Base-by-base conservation (phyloP, 2,888 invertebrate species). In the Magallana nippona region DNA sequence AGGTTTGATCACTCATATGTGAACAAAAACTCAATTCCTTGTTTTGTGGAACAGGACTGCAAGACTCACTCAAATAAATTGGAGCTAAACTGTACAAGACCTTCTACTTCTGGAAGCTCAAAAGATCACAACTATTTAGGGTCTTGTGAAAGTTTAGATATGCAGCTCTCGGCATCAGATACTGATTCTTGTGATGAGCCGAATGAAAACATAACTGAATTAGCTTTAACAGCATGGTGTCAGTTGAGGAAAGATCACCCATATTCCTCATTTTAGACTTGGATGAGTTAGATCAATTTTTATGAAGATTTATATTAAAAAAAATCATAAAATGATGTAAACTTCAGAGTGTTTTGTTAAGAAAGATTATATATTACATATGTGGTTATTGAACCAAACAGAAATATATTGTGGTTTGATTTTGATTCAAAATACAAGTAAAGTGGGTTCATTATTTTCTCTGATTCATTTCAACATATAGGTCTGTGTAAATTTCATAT, bases 161-260 rank as follows among this genome's bases (percentile, higher is more conserved):
- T 83, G 77, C 78, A 85, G 17, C 62, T 85, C 3, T 85, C 85
- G n/a, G 78, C 79, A 27, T 85, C 85, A 10, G 83, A 83, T 22
- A 85, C 85, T 10, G 85, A 85, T 63, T 85, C 85, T 44, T 85
- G 85, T 79, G 85, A 85, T 15, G 85, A 85, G 71, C 83, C 85
- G 13, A 81, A 19, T 11, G 60, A 62, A 57, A 81, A 83, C 22
- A 83, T 81, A 55, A 62, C 62, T 17, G 81, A 81, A 55, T 27
- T 85, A n/a, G 81, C 83, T 19, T 60, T 83, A 44, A 79, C 44
- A 22, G 82, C 82, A n/a, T 83, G 83, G 85, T 80, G 82, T 22
- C 83, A 85, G 17, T 62, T 83, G 44, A 77, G 83, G 71, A 79
- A 85, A 58, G 85, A 85, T 57, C 85, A 85, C 44, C 85, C 85